A percentile compares a stretch with the other conserved stretches of the same genome.
Conservation (phyloP, 1,140 invertebrate species). For the Pseudomyrmex dendroicus region DNA sequence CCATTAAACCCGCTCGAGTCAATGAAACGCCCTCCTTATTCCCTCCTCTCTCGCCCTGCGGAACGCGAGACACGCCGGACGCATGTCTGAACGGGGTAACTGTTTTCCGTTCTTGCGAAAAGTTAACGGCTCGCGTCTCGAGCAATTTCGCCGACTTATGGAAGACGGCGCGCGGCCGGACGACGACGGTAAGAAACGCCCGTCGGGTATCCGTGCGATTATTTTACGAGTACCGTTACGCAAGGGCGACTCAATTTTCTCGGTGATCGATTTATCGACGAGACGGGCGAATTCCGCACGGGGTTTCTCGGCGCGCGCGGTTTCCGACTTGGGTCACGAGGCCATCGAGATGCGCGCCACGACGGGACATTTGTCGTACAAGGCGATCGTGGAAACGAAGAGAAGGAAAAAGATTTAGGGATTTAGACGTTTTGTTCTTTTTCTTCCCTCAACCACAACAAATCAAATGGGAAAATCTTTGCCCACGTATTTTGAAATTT, state of each 20-base stretch:
- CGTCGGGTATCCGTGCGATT: conserved; percentile 66
- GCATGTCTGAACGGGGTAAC: conserved; percentile 78
- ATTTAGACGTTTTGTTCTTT: no score
- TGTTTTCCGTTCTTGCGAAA: conserved; percentile 82
- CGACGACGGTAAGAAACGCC: conserved; percentile 55
- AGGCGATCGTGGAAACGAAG: neutral
- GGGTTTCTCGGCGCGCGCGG: conserved; percentile 16
- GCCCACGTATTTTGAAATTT: neutral
- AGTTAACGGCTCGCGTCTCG: conserved; percentile 76
- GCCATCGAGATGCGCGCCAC: neutral
- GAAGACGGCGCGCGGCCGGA: conserved; percentile 37
- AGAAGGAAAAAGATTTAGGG: neutral
- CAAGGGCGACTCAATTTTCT: conserved; percentile 62
- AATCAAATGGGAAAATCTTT: no score
- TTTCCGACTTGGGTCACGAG: conserved; percentile 1
- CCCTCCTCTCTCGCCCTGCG: conserved; percentile 12
- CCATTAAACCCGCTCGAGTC: conserved; percentile 67
- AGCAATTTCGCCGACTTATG: conserved; percentile 69
- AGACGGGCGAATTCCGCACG: conserved; percentile 21
- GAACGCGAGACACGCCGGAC: conserved; percentile 54
- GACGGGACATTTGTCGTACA: neutral
- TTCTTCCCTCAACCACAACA: no score
- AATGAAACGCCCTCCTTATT: conserved; percentile 73
- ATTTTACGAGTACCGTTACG: conserved; percentile 73
- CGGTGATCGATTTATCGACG: conserved; percentile 63